Base-by-base conservation (phyloP, 2,888 invertebrate species). In the Agonum fuliginosum region DNA sequence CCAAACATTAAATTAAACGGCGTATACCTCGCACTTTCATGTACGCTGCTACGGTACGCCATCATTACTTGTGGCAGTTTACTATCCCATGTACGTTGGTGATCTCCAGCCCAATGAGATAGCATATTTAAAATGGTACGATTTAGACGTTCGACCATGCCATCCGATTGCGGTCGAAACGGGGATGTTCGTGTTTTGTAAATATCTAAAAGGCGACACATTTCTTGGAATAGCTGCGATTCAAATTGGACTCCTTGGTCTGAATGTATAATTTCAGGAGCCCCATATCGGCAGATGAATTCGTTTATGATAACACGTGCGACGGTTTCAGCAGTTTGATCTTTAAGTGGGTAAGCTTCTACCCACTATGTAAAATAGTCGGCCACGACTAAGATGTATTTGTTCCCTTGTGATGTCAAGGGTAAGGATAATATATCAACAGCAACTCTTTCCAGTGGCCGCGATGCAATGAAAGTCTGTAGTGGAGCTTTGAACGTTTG, bases 241-340 rank as follows among this genome's bases (percentile, higher is more conserved):
- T 82, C 79, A 24, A 81, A 83, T 70, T 81, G 80, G 12, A 78
- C 34, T 2, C 81, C 81, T 73, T 82, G 79, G 46, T 82, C 82
- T 0, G 81, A 77, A 54, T 80, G 77, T 0, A 80, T 17, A 4
- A 51, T 58, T 8, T 43, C 14, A 0, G 80, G 79, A 0, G 72
- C 34, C 10, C 80, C 81, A n/a, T 75, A 80, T 1, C 78, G 67
- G 27, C 77, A 77, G n/a, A 81, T 24, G 5, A 81, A 58, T 20
- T 81, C 24, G 6, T 70, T 58, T 0, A 81, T 79, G 8, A 82
- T 73, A 4, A 19, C 10, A 3, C 22, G 17, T 0, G 83, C 83
- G 4, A 84, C 80, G 0, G 83, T 83, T 6, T 78, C 76, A 0
- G 84, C 80, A 27, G 78, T 48, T 48, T 71, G 48, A n/a, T 62